A percentile compares a stretch with the other conserved stretches of the same genome.
phyloP scores from a whole-genome alignment of 1,140 invertebrate genomes.

The Odontomachus brunneus region DNA sequence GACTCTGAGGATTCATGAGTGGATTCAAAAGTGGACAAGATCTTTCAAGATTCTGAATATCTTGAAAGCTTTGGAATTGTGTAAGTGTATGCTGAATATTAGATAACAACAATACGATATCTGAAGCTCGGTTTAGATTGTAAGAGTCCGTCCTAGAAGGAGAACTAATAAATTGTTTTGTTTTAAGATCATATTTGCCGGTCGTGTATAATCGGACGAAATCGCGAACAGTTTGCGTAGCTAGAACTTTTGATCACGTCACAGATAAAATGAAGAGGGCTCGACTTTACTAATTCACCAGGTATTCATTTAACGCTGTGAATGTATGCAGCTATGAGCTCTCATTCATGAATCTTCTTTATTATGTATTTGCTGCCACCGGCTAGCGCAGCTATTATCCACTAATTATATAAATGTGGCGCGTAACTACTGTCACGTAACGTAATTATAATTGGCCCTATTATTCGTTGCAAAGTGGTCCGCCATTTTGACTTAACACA shows the following conservation, averaged over 20 bases:
- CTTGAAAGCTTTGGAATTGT: background rate
- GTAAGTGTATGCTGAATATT: no score
- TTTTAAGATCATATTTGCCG: background rate
- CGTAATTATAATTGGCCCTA: constrained; percentile 41
- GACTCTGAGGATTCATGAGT: background rate
- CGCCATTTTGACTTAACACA: constrained; percentile 11
- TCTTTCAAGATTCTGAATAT: background rate
- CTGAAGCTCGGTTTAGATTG: no score
- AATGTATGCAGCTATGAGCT: constrained; percentile 22
- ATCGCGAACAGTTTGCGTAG: no score
- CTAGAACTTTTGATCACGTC: background rate
- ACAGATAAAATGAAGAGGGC: background rate
- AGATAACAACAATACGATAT: no score
- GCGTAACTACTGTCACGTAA: constrained; percentile 30
- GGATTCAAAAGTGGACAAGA: background rate
- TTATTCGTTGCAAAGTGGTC: constrained; percentile 20
- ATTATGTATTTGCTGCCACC: constrained; percentile 39
- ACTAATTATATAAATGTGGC: constrained; percentile 54
- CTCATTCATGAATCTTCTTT: constrained; percentile 33
- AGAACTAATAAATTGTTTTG: no score
- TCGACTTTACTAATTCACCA: constrained; percentile 26
- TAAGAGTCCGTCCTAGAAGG: no score
- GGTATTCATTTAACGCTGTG: constrained; percentile 35
- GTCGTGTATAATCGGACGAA: background rate
- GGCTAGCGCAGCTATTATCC: constrained; percentile 36